Evolutionary conservation across 2,888 invertebrate genomes (phyloP).

Genomic region (Amorpha juglandis): DNA sequence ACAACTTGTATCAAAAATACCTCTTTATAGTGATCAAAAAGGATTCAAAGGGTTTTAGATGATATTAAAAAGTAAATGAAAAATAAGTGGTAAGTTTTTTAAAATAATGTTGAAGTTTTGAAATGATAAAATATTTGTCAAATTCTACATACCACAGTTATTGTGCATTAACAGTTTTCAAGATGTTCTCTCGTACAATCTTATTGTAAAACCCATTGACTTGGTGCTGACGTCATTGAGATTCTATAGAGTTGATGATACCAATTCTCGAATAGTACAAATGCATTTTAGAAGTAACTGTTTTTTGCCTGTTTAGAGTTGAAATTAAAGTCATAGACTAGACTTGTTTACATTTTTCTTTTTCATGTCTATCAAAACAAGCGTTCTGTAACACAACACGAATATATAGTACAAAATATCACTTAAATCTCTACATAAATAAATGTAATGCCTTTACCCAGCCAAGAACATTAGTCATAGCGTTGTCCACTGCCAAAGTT

Average conservation of each 20-base stretch:
- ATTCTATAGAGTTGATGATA: constrained; percentile 11
- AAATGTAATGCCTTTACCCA: background rate
- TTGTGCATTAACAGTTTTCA: constrained; percentile 44
- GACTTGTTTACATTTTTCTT: no score
- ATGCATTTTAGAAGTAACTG: background rate
- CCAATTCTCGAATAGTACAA: background rate
- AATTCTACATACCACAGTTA: constrained; percentile 74
- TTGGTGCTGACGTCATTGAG: background rate
- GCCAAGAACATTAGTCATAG: constrained; percentile 16
- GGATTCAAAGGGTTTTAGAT: constrained; percentile 78
- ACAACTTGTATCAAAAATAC: constrained; percentile 75
- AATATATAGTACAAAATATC: constrained; percentile 4
- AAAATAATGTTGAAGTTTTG: constrained; percentile 75
- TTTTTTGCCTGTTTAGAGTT: no score
- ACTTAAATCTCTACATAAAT: constrained; percentile 1
- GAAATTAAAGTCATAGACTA: no score
- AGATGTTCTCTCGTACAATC: constrained; percentile 53
- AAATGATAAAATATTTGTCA: constrained; percentile 70
- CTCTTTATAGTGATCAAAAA: constrained; percentile 80
- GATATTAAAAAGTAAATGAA: constrained; percentile 56
- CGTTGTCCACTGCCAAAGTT: constrained; percentile 7
- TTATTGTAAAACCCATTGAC: constrained; percentile 41
- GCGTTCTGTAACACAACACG: no score
- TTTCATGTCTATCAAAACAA: no score
- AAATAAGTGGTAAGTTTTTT: constrained; percentile 69